phyloP scores from a whole-genome alignment of 2,113 vertebrate genomes.

The Ailuropoda melanoleuca region DNA sequence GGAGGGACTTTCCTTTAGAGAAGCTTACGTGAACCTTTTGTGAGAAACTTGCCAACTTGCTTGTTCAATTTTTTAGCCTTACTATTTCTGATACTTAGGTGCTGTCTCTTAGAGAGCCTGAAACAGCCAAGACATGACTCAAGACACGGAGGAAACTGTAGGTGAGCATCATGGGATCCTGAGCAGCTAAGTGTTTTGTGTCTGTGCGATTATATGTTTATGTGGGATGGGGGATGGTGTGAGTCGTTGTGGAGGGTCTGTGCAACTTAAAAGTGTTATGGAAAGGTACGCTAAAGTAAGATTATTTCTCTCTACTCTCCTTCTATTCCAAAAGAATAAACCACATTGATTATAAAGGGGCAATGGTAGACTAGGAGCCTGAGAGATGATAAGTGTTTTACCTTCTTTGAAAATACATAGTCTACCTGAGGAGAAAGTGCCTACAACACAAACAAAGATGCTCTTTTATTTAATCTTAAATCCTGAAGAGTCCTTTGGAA shows the following conservation, averaged over 20 bases:
- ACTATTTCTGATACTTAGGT: constrained; percentile 53
- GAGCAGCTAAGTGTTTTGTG: background rate
- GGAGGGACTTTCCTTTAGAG: constrained; percentile 49
- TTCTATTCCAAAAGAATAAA: constrained; percentile 21
- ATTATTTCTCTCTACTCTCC: background rate
- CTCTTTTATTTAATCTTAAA: background rate
- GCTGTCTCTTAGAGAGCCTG: constrained; percentile 32
- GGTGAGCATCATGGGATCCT: background rate
- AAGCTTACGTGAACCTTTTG: constrained; percentile 28
- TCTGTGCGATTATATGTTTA: background rate
- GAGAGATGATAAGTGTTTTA: background rate
- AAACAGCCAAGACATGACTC: constrained; percentile 48
- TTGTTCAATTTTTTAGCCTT: constrained; percentile 47
- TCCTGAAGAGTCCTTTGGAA: background rate
- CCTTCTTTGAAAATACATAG: background rate
- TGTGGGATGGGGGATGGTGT: background rate
- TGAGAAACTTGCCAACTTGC: constrained; percentile 28
- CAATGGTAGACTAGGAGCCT: background rate
- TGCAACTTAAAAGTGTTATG: background rate
- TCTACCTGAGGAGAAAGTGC: background rate
- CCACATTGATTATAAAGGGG: background rate
- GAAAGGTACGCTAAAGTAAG: background rate
- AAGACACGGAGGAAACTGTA: constrained; percentile 45
- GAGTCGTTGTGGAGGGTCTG: background rate
- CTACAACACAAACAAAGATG: background rate